These are phyloP conservation scores for Petrolisthes cinctipes DNA, from an alignment of 2,888 invertebrate species.

Conservation along the genomic window DNA sequence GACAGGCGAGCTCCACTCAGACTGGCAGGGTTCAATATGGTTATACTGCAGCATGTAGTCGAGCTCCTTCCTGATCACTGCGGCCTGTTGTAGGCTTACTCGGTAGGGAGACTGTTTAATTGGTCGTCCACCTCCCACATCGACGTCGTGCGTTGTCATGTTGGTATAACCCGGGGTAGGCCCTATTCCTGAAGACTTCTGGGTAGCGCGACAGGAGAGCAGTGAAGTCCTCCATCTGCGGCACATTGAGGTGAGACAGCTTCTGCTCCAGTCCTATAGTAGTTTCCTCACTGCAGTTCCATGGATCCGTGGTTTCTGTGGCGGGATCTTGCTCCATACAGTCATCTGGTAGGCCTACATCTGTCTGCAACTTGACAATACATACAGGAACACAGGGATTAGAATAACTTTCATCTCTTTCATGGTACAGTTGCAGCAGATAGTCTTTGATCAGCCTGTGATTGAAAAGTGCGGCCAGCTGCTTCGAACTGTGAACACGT, in stretches of 20 bases:
- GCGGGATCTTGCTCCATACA: neutral
- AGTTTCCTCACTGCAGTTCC: too few relatives aligned
- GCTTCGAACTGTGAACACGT: too few relatives aligned
- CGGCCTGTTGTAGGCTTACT: neutral
- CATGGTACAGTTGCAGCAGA: too few relatives aligned
- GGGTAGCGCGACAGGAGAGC: neutral
- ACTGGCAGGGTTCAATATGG: too few relatives aligned
- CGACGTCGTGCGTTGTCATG: neutral
- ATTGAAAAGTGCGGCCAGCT: too few relatives aligned
- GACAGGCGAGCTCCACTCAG: too few relatives aligned
- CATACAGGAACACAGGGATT: neutral
- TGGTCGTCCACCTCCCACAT: neutral
- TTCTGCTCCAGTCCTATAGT: neutral
- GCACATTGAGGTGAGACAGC: neutral
- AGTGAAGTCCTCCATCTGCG: neutral
- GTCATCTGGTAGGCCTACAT: neutral
- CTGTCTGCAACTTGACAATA: neutral
- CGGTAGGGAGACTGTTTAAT: constrained; percentile 6
- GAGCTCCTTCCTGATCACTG: too few relatives aligned
- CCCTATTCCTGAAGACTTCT: neutral
- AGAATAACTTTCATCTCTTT: too few relatives aligned
- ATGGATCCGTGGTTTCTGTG: too few relatives aligned
- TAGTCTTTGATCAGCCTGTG: too few relatives aligned
- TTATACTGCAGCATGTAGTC: too few relatives aligned
- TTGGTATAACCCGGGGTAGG: neutral